A percentile compares a stretch with the other conserved stretches of the same genome.
Evolutionary conservation across 1,140 invertebrate genomes (phyloP).

Genomic region (Sitodiplosis mosellana): DNA sequence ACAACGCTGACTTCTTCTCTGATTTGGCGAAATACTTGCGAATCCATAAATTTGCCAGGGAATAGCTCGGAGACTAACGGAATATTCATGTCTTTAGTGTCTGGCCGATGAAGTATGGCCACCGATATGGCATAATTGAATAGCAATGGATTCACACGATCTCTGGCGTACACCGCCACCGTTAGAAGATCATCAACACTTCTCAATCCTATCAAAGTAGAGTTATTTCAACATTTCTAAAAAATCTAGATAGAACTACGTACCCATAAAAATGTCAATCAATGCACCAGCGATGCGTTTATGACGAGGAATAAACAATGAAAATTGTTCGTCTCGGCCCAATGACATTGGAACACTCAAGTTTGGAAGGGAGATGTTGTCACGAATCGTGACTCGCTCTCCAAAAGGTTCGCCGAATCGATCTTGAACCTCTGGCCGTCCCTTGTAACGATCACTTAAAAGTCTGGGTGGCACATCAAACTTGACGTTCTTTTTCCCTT

Average conservation of each 20-base stretch:
- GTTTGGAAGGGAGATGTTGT: constrained; percentile 43
- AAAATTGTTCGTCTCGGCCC: constrained; percentile 47
- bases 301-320: constrained; percentile 54
- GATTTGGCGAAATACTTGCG: constrained; percentile 28
- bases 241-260: too few species aligned
- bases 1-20: constrained; percentile 27
- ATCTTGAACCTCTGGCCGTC: constrained; percentile 27
- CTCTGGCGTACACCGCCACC: constrained; percentile 16
- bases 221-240: too few species aligned
- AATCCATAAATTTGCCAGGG: constrained; percentile 34
- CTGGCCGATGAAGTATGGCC: constrained; percentile 25
- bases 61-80: constrained; percentile 34
- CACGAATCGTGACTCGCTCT: constrained; percentile 34
- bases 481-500: constrained; percentile 34
- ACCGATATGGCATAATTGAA: constrained; percentile 25
- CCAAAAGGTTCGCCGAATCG: constrained; percentile 35
- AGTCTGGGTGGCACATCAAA: constrained; percentile 41
- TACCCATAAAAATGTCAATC: constrained; percentile 51
- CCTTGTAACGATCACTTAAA: constrained; percentile 41
- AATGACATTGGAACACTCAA: constrained; percentile 43
- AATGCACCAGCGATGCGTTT: constrained; percentile 43
- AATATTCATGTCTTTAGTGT: constrained; percentile 29
- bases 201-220: constrained; percentile 25
- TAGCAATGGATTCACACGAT: constrained; percentile 27
- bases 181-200: constrained; percentile 16